phyloP scores from a whole-genome alignment of 1,140 invertebrate species.

The Rhopalosiphum maidis region DNA sequence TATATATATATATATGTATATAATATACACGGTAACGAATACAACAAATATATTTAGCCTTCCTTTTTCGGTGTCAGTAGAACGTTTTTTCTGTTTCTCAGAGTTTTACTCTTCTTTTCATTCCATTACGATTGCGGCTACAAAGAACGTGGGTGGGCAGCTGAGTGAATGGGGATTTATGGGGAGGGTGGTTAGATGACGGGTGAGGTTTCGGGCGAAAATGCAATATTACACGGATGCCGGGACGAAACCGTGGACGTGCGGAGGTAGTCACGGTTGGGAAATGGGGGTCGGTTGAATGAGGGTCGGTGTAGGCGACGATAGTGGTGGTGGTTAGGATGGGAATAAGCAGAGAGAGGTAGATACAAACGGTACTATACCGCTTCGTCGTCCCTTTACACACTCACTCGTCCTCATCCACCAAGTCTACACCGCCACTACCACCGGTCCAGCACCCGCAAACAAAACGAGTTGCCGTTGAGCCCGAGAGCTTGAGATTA shows the following conservation, averaged over 20 bases:
- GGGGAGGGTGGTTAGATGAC: neutral
- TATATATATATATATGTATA: neutral
- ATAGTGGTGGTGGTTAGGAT: neutral
- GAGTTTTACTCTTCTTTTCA: conserved; percentile 21
- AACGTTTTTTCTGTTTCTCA: neutral
- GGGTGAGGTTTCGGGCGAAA: neutral
- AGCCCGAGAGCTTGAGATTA: conserved; percentile 51
- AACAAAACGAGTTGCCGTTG: conserved; percentile 43
- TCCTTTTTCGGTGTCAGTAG: neutral
- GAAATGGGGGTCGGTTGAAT: neutral
- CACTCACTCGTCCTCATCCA: neutral
- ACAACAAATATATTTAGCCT: neutral
- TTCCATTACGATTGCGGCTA: conserved; percentile 1
- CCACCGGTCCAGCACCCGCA: conserved; percentile 25
- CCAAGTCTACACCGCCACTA: neutral
- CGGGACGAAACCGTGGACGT: conserved; percentile 8
- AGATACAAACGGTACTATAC: conserved; percentile 4
- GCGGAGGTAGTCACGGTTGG: neutral
- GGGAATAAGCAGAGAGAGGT: neutral
- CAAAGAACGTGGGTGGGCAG: neutral
- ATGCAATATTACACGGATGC: conserved; percentile 14
- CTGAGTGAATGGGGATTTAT: conserved; percentile 11
- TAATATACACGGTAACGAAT: neutral
- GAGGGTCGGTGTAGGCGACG: neutral
- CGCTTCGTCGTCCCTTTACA: neutral